A percentile compares a stretch with the other conserved stretches of the same genome.
These are phyloP conservation scores for Tetranychus truncatus DNA, from an alignment of 2,888 invertebrate genomes.

Conservation along the genomic window DNA sequence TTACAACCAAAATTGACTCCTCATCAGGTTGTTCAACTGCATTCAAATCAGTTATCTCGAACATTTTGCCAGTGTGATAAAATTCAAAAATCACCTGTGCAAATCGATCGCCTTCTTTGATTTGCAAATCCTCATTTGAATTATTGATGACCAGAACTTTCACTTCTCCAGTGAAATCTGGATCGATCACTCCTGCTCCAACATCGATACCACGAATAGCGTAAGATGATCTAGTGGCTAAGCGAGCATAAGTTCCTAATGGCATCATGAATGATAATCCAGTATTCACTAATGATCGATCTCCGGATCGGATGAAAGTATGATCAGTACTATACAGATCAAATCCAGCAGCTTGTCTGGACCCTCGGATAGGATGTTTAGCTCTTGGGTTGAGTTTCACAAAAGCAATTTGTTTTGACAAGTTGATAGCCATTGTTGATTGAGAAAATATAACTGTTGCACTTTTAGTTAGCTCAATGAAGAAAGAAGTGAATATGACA, in stretches of 20 bases:
- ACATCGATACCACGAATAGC: slow-evolving; percentile 90
- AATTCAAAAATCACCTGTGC: slow-evolving; percentile 86
- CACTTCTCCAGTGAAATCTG: slow-evolving; percentile 84
- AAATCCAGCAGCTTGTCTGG: no score
- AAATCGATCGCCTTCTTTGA: slow-evolving; percentile 75
- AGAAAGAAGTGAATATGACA: no score
- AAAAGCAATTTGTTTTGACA: no score
- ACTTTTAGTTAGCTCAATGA: no score
- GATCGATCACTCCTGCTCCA: slow-evolving; percentile 87
- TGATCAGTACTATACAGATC: no score
- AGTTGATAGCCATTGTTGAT: no score
- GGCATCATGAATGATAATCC: slow-evolving; percentile 71
- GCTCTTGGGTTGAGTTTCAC: no score
- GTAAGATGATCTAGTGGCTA: slow-evolving; percentile 58
- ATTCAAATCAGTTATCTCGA: slow-evolving; percentile 55
- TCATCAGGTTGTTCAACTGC: slow-evolving; percentile 50
- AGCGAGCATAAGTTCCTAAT: slow-evolving; percentile 71
- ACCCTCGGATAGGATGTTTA: no score
- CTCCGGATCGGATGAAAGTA: no score
- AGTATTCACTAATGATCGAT: slow-evolving; percentile 40
- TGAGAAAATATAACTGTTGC: no score
- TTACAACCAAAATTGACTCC: no score
- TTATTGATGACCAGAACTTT: slow-evolving; percentile 89
- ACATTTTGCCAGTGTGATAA: no score
- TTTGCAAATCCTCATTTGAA: slow-evolving; percentile 51